These are phyloP conservation scores for Otolemur crassicaudatus DNA, from an alignment of 2,797 vertebrate genomes.

Conservation along the genomic window DNA sequence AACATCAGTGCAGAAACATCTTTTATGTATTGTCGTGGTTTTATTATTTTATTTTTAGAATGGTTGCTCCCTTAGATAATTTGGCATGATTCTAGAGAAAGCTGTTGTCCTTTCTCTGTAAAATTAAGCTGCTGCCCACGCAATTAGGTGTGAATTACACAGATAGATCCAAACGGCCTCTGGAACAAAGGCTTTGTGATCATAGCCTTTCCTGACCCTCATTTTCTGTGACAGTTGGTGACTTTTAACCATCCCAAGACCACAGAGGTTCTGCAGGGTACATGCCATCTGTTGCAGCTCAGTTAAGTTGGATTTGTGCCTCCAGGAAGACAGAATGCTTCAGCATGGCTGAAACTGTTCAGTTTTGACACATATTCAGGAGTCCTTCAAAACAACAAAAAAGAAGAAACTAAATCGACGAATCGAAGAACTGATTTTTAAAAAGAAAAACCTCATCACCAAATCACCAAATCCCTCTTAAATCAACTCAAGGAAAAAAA, in stretches of 20 bases:
- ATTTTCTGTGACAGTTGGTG: not conserved
- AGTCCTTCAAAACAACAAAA: constrained; percentile 61
- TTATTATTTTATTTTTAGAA: not conserved
- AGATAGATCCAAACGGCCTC: not conserved
- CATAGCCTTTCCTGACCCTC: not conserved
- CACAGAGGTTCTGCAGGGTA: constrained; percentile 24
- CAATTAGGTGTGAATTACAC: not conserved
- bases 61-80: not conserved
- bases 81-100: constrained; percentile 16
- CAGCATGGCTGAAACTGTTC: not conserved
- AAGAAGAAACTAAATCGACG: constrained; percentile 29
- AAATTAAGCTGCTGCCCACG: not conserved
- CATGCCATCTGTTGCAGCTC: constrained; percentile 32
- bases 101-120: not conserved
- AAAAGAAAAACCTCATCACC: not conserved
- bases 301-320: not conserved
- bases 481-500: constrained; percentile 39
- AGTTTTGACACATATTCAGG: constrained; percentile 53
- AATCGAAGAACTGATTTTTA: constrained; percentile 26
- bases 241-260: constrained; percentile 6
- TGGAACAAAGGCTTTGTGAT: not conserved
- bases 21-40: not conserved
- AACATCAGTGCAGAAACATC: not conserved
- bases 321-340: constrained; percentile 30
- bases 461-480: constrained; percentile 27